phyloP scores from a whole-genome alignment of 2,113 vertebrate genomes.

The Oreochromis niloticus region DNA sequence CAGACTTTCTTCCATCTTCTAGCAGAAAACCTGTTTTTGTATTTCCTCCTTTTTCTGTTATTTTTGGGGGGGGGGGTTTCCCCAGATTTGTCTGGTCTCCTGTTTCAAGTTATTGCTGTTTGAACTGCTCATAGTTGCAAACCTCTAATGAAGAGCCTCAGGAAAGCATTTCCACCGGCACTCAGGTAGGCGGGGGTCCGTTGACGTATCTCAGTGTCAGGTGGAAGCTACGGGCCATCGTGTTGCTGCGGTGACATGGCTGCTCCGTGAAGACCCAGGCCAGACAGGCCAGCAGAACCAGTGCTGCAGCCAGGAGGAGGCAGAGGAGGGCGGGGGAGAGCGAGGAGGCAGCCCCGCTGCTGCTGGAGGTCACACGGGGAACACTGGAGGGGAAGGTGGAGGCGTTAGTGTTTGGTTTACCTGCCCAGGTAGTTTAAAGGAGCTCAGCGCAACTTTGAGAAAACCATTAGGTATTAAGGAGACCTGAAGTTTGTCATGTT shows the following conservation, averaged over 20 bases:
- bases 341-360: not conserved
- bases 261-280: not conserved
- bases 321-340: conserved; percentile 21
- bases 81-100: not conserved
- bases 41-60: not conserved
- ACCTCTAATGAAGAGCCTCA: not conserved
- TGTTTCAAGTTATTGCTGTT: not conserved
- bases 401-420: not conserved
- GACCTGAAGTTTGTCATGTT: fast-evolving
- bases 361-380: not conserved
- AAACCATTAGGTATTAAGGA: fast-evolving
- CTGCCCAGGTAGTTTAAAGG: not conserved
- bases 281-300: conserved; percentile 43
- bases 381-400: not conserved
- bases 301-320: conserved; percentile 58
- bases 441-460: not conserved
- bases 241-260: conserved; percentile 50
- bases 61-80: no score
- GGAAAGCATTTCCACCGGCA: not conserved
- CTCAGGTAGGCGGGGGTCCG: conserved; percentile 79
- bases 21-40: not conserved
- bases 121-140: not conserved
- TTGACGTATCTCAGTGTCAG: conserved; percentile 77
- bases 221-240: conserved; percentile 55
- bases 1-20: not conserved